phyloP scores from a whole-genome alignment of 2,113 vertebrate genomes.

The Neogale vison region DNA sequence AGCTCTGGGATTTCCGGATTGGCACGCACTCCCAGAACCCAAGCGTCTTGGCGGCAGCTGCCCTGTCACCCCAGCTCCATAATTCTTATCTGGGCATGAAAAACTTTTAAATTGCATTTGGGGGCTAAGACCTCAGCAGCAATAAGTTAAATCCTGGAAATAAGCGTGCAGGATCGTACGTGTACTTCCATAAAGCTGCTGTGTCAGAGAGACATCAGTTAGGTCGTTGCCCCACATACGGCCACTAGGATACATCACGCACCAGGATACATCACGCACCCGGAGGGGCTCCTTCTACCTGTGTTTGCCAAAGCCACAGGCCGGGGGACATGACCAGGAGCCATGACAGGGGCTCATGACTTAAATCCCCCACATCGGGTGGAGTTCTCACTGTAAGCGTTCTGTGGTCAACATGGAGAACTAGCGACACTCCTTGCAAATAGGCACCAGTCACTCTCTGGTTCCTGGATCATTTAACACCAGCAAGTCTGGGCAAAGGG shows the following conservation, averaged over 20 bases:
- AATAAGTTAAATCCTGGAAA: conserved; percentile 65
- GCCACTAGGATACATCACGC: background rate
- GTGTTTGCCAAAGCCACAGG: background rate
- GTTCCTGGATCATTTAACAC: background rate
- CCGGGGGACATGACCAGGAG: background rate
- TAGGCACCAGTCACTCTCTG: background rate
- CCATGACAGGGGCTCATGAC: background rate
- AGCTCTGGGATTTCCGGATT: background rate
- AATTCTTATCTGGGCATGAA: conserved; percentile 53
- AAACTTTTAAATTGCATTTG: conserved; percentile 33
- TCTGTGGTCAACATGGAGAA: background rate
- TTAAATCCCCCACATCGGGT: background rate
- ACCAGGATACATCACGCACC: background rate
- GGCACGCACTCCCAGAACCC: background rate
- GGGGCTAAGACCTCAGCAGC: background rate
- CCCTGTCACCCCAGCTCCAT: conserved; percentile 27
- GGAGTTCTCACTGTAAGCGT: background rate
- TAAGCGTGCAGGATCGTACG: background rate
- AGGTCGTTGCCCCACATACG: background rate
- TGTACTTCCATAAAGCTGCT: conserved; percentile 43
- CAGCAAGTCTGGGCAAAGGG: background rate
- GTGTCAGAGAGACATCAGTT: background rate
- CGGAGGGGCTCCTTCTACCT: background rate
- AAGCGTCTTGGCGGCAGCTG: background rate
- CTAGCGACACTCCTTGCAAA: background rate